Percentiles rank a stretch among this genome's conserved stretches.
These are phyloP conservation scores for Lasioglossum pauxillum DNA, from an alignment of 2,888 invertebrate genomes.

Conservation along the genomic window DNA sequence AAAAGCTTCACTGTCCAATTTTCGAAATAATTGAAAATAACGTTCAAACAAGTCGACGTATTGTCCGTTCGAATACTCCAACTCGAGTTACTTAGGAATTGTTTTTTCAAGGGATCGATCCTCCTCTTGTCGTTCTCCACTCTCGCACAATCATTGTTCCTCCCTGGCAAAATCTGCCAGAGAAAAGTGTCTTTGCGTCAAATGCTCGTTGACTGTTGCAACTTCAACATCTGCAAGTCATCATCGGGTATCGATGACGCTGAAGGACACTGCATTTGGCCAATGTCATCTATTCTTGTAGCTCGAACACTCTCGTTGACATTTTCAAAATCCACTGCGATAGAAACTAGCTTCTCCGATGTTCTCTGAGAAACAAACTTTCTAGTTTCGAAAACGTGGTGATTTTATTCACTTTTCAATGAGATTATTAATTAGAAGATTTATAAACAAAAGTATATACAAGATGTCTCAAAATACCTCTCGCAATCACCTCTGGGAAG, in stretches of 20 bases:
- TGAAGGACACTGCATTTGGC: background rate
- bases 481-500: background rate
- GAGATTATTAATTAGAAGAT: background rate
- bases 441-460: background rate
- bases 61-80: background rate
- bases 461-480: background rate
- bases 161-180: background rate
- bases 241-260: conserved; percentile 1
- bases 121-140: background rate
- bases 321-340: background rate
- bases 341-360: background rate
- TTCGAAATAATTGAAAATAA: background rate
- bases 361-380: background rate
- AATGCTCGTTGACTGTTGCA: background rate
- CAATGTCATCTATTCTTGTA: background rate
- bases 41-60: background rate
- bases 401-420: background rate
- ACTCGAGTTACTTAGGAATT: background rate
- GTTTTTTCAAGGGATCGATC: background rate
- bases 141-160: background rate
- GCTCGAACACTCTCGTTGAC: background rate
- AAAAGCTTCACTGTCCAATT: background rate
- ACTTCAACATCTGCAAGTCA: background rate
- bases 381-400: background rate
- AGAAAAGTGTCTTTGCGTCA: background rate